Percentiles rank a stretch among this genome's conserved stretches.
Evolutionary conservation across 2,888 invertebrate species (phyloP).

Genomic region (Tachina lurida): DNA sequence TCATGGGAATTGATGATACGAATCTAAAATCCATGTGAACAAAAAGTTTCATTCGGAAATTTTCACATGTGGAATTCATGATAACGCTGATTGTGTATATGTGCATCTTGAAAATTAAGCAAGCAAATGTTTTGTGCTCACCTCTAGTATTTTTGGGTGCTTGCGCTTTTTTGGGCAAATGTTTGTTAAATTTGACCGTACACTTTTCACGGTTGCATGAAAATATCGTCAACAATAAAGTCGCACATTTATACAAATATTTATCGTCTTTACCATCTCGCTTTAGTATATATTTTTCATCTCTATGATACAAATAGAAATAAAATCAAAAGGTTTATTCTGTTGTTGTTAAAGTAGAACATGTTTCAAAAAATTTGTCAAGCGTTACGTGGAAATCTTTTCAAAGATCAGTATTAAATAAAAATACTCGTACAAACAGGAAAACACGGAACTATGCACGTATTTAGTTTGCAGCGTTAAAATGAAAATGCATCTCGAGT

Average conservation of each 20-base stretch:
- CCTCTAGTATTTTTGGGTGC: too few species aligned
- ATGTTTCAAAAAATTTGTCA: slow-evolving; percentile 78
- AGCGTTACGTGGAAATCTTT: slow-evolving; percentile 80
- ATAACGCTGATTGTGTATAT: too few species aligned
- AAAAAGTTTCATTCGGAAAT: too few species aligned
- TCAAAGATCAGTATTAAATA: slow-evolving; percentile 71
- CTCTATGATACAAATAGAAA: slow-evolving; percentile 3
- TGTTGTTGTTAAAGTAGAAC: slow-evolving; percentile 61
- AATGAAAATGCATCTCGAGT: slow-evolving; percentile 64
- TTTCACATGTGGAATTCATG: too few species aligned
- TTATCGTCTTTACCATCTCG: slow-evolving; percentile 21
- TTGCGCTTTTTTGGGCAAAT: too few species aligned
- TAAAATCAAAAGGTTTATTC: slow-evolving; percentile 40
- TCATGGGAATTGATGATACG: too few species aligned
- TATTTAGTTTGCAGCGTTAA: slow-evolving; percentile 8
- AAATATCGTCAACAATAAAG: slow-evolving; percentile 10
- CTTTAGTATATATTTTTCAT: slow-evolving; percentile 33
- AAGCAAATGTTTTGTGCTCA: too few species aligned
- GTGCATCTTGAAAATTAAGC: too few species aligned
- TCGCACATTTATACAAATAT: slow-evolving; percentile 10
- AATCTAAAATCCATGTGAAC: too few species aligned
- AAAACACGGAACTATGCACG: slow-evolving; percentile 18
- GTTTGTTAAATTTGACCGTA: too few species aligned
- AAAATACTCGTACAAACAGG: slow-evolving; percentile 40
- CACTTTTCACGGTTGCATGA: slow-evolving; percentile 1